These are phyloP conservation scores for Epsilonema sp. DNA, from an alignment of 2,888 invertebrate genomes.

Conservation along the genomic window DNA sequence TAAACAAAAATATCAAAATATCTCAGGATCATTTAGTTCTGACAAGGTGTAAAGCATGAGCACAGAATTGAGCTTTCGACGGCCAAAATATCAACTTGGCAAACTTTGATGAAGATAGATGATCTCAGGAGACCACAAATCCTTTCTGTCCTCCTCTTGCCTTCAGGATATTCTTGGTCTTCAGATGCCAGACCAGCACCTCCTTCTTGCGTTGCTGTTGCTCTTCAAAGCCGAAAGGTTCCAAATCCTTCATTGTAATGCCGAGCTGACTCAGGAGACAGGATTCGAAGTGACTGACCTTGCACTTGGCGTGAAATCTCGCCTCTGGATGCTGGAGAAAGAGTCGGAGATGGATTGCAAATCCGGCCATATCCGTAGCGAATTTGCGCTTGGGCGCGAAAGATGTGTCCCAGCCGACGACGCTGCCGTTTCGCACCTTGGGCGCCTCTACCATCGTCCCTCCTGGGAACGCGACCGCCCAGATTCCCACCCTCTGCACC, in stretches of 20 bases:
- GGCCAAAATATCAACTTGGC: too few relatives aligned
- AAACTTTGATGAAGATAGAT: too few relatives aligned
- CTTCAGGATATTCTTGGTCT: not conserved
- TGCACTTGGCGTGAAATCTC: not conserved
- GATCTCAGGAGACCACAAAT: not conserved
- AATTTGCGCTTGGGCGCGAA: not conserved
- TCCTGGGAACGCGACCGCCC: not conserved
- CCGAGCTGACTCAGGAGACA: not conserved
- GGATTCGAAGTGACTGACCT: not conserved
- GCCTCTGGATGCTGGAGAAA: not conserved
- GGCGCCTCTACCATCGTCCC: not conserved
- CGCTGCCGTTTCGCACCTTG: not conserved
- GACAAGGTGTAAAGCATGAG: too few relatives aligned
- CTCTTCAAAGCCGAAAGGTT: not conserved
- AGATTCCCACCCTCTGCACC: not conserved
- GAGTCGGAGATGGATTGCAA: not conserved
- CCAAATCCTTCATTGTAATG: not conserved
- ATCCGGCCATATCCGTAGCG: constrained; percentile 1
- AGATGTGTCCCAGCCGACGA: not conserved
- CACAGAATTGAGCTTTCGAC: too few relatives aligned
- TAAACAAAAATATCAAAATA: too few relatives aligned
- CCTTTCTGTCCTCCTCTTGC: not conserved
- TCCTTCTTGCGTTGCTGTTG: not conserved
- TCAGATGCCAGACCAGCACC: not conserved
- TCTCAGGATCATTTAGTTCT: too few relatives aligned